Evolutionary conservation across 2,113 vertebrate genomes (phyloP), one percentile per base, ranked within the genome.

Genomic region (Syngnathoides biaculeatus): DNA sequence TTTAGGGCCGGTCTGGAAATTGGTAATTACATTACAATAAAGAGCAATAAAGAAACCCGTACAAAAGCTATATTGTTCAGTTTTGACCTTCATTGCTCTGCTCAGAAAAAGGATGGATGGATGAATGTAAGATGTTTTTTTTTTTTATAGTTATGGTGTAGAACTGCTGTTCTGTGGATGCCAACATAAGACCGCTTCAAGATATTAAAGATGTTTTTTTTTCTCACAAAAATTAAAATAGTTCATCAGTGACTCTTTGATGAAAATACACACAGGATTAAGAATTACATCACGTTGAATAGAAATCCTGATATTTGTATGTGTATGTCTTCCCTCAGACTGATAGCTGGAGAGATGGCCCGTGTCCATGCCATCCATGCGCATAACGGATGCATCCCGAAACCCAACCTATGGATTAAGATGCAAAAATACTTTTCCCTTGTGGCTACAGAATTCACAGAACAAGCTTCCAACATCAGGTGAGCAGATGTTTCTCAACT

Each of bases 331-430:
- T 30, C 63, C 73, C 3, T 40, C 83, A 98, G 96, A 84, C 84
- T 98, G 78, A 96, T 98, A 62, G 94, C 96, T 63, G 84, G 89
- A 79, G 96, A 99, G 88, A 94, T 99, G 95, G 96, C 97, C 30
- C 94, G 94, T 63, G 94, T 98, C 61, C 97, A 99, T 0, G 89
- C 93, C 79, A 98, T 99, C 88, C 96, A 98, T 0, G 92, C 95
- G 64, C 93, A 94, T 79, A 99, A 98, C 0, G 95, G 96, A 86
- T 97, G 94, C 87, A 89, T 98, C 42, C 94, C 96, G 73, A 95
- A 93, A 88, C 93, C 96, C 74, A 93, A 93, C 79, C 93, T 99
- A 43, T 99, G 97, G 97, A 92, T 96, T 83, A 97, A 95, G 87
- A 91, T 98, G 88, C 88, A 89, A 58, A 94, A 92, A 71, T 99